phyloP scores from a whole-genome alignment of 2,113 vertebrate species.

The Chaetops frenatus region DNA sequence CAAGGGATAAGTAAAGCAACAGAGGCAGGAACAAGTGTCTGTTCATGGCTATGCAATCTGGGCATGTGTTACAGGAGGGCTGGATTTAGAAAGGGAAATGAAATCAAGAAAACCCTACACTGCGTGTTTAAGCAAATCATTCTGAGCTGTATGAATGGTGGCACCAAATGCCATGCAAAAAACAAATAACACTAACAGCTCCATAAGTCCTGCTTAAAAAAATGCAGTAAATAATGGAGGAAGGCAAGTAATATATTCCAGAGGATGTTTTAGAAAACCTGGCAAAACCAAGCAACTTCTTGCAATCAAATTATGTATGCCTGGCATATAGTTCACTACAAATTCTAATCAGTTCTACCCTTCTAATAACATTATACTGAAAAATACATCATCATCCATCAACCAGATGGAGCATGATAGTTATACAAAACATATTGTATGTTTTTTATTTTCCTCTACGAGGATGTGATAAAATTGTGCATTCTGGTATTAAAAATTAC shows the following conservation, averaged over 20 bases:
- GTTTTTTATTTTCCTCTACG: constrained; percentile 31
- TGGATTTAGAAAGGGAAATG: not conserved
- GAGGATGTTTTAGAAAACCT: constrained; percentile 48
- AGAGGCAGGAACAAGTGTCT: not conserved
- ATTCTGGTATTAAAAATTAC: constrained; percentile 6
- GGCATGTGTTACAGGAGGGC: not conserved
- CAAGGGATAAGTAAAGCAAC: not conserved
- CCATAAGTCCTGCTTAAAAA: constrained; percentile 44
- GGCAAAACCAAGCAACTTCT: constrained; percentile 57
- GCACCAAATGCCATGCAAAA: constrained; percentile 46
- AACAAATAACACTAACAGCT: constrained; percentile 49
- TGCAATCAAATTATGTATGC: constrained; percentile 65
- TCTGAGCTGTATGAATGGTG: constrained; percentile 6
- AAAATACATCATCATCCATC: constrained; percentile 62
- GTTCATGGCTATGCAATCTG: not conserved
- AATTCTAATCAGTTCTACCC: constrained; percentile 65
- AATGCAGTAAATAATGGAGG: constrained; percentile 52
- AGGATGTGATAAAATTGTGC: constrained; percentile 19
- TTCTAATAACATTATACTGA: constrained; percentile 64
- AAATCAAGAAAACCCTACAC: not conserved
- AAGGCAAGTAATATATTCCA: constrained; percentile 52
- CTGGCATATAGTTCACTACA: constrained; percentile 55
- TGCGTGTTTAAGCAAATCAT: constrained; percentile 18
- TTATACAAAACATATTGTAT: constrained; percentile 49
- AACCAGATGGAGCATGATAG: constrained; percentile 60